phyloP scores from a whole-genome alignment of 92 coral and sea anemone species.

The Heteractis magnifica region DNA sequence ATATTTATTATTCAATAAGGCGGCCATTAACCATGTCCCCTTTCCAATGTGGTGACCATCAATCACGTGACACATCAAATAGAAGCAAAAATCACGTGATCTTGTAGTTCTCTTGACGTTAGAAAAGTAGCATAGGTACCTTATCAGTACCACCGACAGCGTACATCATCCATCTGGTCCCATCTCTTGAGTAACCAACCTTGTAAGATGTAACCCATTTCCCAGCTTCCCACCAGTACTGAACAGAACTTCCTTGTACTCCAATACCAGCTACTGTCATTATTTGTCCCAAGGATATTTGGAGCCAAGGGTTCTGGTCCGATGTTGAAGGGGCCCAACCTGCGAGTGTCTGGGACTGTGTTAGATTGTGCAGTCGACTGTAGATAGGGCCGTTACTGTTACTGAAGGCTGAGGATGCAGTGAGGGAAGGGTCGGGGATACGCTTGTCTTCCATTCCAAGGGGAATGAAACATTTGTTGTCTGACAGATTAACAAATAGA shows the following conservation, averaged over 20 bases:
- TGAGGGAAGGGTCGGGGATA: conserved; percentile 45
- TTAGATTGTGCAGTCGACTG: conserved; percentile 49
- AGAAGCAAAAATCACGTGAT: neutral
- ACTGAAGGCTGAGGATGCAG: conserved; percentile 49
- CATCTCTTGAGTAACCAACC: conserved; percentile 42
- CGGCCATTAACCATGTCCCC: no score
- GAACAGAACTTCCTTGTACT: conserved; percentile 54
- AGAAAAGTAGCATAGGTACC: conserved; percentile 15
- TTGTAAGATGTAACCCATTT: conserved; percentile 60
- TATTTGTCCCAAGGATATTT: conserved; percentile 44
- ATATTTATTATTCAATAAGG: no score
- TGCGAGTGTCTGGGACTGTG: conserved; percentile 1
- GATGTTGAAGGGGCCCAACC: conserved; percentile 58
- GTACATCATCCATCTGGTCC: conserved; percentile 42
- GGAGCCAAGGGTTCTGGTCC: conserved; percentile 54
- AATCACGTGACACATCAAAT: neutral
- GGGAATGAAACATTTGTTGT: conserved; percentile 36
- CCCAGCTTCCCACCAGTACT: conserved; percentile 44
- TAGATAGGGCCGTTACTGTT: conserved; percentile 39
- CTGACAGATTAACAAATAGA: neutral
- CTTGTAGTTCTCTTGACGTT: neutral
- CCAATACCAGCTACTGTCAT: conserved; percentile 47
- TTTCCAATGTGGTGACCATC: neutral
- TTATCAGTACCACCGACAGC: conserved; percentile 36
- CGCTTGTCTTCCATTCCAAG: conserved; percentile 54